A percentile compares a stretch with the other conserved stretches of the same genome.
phyloP scores from a whole-genome alignment of 2,888 invertebrate species.

The Drepana falcataria region DNA sequence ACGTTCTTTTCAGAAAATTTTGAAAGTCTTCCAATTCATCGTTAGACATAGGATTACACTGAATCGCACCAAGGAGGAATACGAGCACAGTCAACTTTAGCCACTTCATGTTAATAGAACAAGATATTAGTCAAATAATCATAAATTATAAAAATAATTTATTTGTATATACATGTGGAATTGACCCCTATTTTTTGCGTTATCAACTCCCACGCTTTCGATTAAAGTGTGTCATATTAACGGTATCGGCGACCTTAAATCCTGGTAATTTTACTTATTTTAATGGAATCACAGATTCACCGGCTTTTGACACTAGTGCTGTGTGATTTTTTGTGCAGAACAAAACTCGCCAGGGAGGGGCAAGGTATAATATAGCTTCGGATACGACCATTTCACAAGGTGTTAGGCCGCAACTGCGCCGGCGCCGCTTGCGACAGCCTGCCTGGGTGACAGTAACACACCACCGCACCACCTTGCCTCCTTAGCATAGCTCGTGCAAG shows the following conservation, averaged over 20 bases:
- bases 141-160: constrained; percentile 16
- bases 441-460: constrained; percentile 35
- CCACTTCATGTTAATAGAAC: constrained; percentile 38
- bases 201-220: constrained; percentile 35
- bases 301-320: constrained; percentile 30
- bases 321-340: constrained; percentile 57
- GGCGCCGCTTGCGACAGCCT: constrained; percentile 54
- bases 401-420: constrained; percentile 58
- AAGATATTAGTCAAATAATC: constrained; percentile 8
- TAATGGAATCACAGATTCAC: constrained; percentile 7
- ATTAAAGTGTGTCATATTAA: constrained; percentile 50
- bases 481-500: constrained; percentile 52
- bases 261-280: constrained; percentile 19
- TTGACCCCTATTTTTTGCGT: constrained; percentile 21
- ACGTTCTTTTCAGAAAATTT: constrained; percentile 58
- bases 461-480: constrained; percentile 26
- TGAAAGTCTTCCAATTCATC: constrained; percentile 65
- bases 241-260: constrained; percentile 33
- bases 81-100: constrained; percentile 39
- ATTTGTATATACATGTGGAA: constrained; percentile 28
- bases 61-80: constrained; percentile 44
- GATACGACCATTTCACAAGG: constrained; percentile 77
- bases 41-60: constrained; percentile 53
- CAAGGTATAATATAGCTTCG: constrained; percentile 71
- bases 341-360: constrained; percentile 64